phyloP scores from a whole-genome alignment of 2,113 vertebrate genomes.

The Saccopteryx leptura region DNA sequence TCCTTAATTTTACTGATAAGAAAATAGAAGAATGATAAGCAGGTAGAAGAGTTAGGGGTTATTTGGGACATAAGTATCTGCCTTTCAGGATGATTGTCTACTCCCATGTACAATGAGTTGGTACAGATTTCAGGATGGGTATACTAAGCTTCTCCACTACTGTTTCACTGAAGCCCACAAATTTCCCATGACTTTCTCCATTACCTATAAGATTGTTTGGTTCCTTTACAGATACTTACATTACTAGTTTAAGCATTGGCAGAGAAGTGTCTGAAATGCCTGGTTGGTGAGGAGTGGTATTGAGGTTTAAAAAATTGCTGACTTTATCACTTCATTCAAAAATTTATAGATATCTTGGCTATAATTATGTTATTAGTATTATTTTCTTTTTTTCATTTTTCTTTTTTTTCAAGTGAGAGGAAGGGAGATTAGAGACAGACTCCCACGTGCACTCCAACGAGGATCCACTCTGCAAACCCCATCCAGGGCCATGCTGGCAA shows the following conservation, averaged over 20 bases:
- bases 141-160: background rate
- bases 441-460: too few relatives aligned
- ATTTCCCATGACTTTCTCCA: background rate
- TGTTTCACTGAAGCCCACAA: background rate
- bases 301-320: background rate
- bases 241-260: background rate
- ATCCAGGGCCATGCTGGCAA: too few relatives aligned
- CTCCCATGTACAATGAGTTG: background rate
- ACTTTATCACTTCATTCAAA: background rate
- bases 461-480: too few relatives aligned
- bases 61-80: background rate
- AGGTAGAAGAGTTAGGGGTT: background rate
- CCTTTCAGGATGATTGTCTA: background rate
- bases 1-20: background rate
- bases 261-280: background rate
- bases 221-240: background rate
- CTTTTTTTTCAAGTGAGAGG: too few relatives aligned
- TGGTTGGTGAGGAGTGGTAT: background rate
- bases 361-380: background rate
- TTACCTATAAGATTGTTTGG: background rate
- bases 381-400: background rate
- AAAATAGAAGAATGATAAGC: background rate
- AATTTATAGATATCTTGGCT: background rate
- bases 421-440: too few relatives aligned
- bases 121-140: background rate